Evolutionary conservation across 2,797 vertebrate genomes (phyloP), one percentile per base, ranked within the genome.

Genomic region (Ctenopoma kingsleyae): DNA sequence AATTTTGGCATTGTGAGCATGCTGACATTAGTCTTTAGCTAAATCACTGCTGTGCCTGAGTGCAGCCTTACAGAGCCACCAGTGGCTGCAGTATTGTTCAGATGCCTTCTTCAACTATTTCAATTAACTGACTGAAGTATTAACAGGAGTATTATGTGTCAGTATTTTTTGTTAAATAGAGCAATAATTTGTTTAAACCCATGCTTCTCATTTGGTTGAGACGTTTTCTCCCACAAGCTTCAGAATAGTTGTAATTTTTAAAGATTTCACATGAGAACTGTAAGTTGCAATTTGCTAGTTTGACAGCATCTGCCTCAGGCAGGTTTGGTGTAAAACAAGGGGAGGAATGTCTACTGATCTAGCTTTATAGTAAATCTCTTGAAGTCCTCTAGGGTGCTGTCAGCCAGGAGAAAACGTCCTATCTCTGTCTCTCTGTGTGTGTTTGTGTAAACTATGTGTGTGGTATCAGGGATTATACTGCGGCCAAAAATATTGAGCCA

Each of bases 341-440:
- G 41, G 44, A 8, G 6, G 8, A 48, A 2, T 17, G 2, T 46
- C 36, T 23, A 36, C 43, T 43, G 27, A 30, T 10, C 15, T 43
- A 52, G 25, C 44, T 55, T 50, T 50, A n/a, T 57, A 35, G 41
- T n/a, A 50, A 50, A 56, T 35, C 17, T 63, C 13, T 32, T 63
- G 17, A 58, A 16, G 36, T 59, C 19, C 16, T 44, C 3, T 2
- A 44, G 20, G 16, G 22, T 16, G 38, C 36, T 2, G 12, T n/a
- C 44, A 35, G 54, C 51, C 40, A 30, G 3, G 10, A 43, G n/a
- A 11, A 27, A 51, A n/a, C 30, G 6, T 23, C 38, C 13, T 16
- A 23, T 3, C 6, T 54, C 50, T 22, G 46, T 16, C 25, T 19
- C 17, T 51, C 15, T n/a, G 20, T 1, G 15, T 2, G 38, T 25